Base-by-base conservation (phyloP, 2,113 vertebrate genomes). In the Cathartes aura region DNA sequence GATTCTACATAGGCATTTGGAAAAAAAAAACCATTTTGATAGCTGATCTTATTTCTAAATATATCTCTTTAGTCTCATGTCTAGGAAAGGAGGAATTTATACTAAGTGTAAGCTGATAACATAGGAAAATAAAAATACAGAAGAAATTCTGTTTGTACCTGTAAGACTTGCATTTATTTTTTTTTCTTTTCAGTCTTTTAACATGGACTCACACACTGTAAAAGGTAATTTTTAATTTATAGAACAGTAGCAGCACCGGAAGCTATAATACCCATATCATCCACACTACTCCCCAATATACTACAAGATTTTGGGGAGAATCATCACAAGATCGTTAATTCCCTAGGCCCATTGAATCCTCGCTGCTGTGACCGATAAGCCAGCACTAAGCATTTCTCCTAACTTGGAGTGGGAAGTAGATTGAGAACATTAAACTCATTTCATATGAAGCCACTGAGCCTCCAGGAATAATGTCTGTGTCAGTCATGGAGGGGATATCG, bases 31-130 rank as follows among this genome's bases (percentile, higher is more conserved):
- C 50, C 24, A 38, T 88, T 93, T 94, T 90, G 84, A 81, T 89
- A 93, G 78, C 55, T 94, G 91, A 95, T 95, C 78, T 55, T 87
- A 79, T 92, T 93, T 96, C 91, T 94, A 97, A 93, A 97, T 97
- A 87, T 97, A 97, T 91, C 96, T 27, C 36, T 89, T 32, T 63
- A 75, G 56, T 88, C 73, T 94, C 73, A 71, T 94, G 93, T 97
- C 96, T 88, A 93, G 84, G 74, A 93, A 93, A 82, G 58, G 43
- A 91, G n/a, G n/a, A 64, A 86, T 92, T 96, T 89, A 78, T 47
- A 22, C 18, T 7, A 75, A 83, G 47, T 30, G 24, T 87, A 94
- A 87, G 53, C 48, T 89, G 87, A 79, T 94, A 94, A 91, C 53
- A 15, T 66, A 85, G 71, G 81, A 90, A 83, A 94, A 97, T 89